Base-by-base conservation (phyloP, 2,113 vertebrate species). In the Podiceps cristatus region DNA sequence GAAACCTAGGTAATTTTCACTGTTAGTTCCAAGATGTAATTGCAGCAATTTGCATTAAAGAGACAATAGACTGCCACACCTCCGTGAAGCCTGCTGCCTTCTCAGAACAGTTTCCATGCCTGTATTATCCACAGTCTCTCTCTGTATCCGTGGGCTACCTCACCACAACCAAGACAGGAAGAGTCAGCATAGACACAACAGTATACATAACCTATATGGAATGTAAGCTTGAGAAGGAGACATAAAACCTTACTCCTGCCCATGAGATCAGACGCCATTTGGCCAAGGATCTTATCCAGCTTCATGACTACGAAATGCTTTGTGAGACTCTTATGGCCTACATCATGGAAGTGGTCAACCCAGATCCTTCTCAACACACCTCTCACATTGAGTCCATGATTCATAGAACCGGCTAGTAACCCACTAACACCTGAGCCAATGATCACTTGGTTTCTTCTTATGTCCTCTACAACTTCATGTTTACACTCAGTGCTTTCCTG, bases 31-130 rank as follows among this genome's bases (percentile, higher is more conserved):
- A 66, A 53, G 40, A 50, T 13, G 45, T 29, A 73, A 62, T 19
- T 66, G 78, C 28, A 83, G 50, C 33, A 75, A 42, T 58, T 83
- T 40, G 42, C 11, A 77, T 53, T 45, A 24, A 58, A 71, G 35
- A 73, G 27, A n/a, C 56, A 0, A 25, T 8, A 23, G 2, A 18
- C 53, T 11, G 88, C 44, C 27, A 9, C 0, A 1, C 14, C 40
- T 47, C 18, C 4, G 0, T 1, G 3, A 85, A 78, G 53, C 18
- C 72, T 0, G 0, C 53, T 60, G 13, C 44, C 12, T 45, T 53
- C 50, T 53, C 67, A 19, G 9, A 76, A 19, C 11, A 79, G 53
- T 28, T 58, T 40, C 20, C 5, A 2, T 2, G 11, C 42, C 45
- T 82, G 28, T 22, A 3, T 23, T 28, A 63, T 5, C 42, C 52